Percentiles rank a stretch among this genome's conserved stretches.
These are phyloP conservation scores for Strigamia transsilvanica DNA, from an alignment of 2,888 invertebrate genomes.

Conservation along the genomic window DNA sequence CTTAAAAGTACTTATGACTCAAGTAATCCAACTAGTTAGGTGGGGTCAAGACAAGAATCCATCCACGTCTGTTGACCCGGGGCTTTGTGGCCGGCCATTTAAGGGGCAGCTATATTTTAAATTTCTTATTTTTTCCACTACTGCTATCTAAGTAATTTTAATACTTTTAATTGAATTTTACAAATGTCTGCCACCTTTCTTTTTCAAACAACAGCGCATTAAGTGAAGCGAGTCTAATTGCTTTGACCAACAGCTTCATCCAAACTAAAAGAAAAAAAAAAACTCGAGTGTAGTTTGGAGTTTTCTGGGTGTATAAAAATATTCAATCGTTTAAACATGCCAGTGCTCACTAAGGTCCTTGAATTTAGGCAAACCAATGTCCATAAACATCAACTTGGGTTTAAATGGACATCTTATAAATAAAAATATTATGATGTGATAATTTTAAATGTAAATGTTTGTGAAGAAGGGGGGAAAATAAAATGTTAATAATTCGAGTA, in stretches of 20 bases:
- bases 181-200: conserved; percentile 23
- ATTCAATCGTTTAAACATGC: not conserved
- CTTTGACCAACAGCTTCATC: conserved; percentile 26
- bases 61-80: not conserved
- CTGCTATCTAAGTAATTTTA: no score
- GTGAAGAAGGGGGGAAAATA: no score
- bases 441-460: no score
- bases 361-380: not conserved
- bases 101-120: not conserved
- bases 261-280: conserved; percentile 34
- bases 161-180: no score
- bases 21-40: conserved; percentile 22
- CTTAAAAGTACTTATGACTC: conserved; percentile 28
- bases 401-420: not conserved
- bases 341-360: not conserved
- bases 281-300: not conserved
- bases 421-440: no score
- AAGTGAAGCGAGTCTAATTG: conserved; percentile 13
- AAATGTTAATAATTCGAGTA: no score
- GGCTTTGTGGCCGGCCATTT: conserved; percentile 26
- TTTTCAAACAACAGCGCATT: not conserved
- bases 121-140: not conserved
- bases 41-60: conserved; percentile 11
- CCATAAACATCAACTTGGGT: not conserved
- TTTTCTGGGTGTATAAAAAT: conserved; percentile 28